A percentile compares a stretch with the other conserved stretches of the same genome.
These are phyloP conservation scores for Nothobranchius kuhntae DNA, from an alignment of 2,113 vertebrate species.

Conservation along the genomic window DNA sequence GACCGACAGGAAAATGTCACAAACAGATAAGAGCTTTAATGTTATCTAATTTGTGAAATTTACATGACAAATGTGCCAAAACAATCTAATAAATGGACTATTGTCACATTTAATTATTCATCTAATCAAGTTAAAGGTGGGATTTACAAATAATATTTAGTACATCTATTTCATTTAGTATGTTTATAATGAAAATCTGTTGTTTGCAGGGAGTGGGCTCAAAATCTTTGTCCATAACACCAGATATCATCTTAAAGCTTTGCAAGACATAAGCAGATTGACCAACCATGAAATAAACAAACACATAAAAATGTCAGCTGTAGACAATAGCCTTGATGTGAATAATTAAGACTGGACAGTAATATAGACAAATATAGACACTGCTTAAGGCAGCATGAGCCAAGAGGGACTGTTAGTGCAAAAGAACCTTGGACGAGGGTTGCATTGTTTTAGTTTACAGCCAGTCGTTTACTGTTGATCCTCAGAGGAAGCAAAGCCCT, in stretches of 20 bases:
- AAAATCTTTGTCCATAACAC: background rate
- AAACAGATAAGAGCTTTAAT: background rate
- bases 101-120: background rate
- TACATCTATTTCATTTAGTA: background rate
- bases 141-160: background rate
- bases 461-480: conserved; percentile 13
- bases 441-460: conserved; percentile 33
- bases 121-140: too few relatives aligned
- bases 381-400: conserved; percentile 37
- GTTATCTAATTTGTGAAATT: background rate
- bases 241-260: conserved; percentile 5
- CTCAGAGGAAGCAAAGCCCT: conserved; percentile 19
- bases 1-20: too few relatives aligned
- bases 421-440: conserved; percentile 48
- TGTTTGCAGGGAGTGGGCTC: background rate
- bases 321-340: conserved; percentile 33
- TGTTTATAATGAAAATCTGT: too few relatives aligned
- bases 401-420: conserved; percentile 21
- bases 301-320: conserved; percentile 28
- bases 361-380: conserved; percentile 51
- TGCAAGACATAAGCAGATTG: conserved; percentile 11
- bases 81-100: background rate
- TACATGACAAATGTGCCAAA: background rate
- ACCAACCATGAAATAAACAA: conserved; percentile 37
- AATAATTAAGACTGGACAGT: conserved; percentile 63